Conservation (phyloP, 92 coral and sea anemone species). For the Micromussa lordhowensis region DNA sequence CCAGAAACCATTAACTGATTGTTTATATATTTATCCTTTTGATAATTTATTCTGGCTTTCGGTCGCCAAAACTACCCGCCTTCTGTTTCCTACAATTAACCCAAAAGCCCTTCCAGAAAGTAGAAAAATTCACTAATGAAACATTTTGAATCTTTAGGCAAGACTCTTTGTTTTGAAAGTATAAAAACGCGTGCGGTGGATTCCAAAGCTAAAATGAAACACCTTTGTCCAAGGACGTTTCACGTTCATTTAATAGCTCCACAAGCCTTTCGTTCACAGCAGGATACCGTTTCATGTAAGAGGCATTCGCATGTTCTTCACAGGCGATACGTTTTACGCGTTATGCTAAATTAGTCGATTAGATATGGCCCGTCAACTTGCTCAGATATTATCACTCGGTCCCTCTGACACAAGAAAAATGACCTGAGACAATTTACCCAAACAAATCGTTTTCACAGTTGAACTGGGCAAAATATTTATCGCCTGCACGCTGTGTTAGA, state of each 20-base stretch:
- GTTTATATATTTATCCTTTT: not conserved
- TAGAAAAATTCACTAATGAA: not conserved
- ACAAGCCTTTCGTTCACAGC: not conserved
- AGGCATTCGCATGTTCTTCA: not conserved
- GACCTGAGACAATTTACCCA: not conserved
- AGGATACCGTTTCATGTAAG: not conserved
- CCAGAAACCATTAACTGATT: not conserved
- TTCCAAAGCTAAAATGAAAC: not conserved
- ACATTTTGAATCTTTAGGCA: not conserved
- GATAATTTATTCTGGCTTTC: slow-evolving; percentile 1
- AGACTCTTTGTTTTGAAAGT: not conserved
- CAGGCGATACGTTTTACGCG: not conserved
- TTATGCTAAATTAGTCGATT: not conserved
- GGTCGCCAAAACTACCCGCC: not conserved
- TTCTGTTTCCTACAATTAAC: not conserved
- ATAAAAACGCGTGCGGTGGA: not conserved
- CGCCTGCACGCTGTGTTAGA: slow-evolving; percentile 17
- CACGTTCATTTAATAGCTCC: not conserved
- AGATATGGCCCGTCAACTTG: not conserved
- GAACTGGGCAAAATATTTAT: slow-evolving; percentile 9
- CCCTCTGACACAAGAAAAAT: not conserved
- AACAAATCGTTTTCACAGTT: slow-evolving; percentile 16
- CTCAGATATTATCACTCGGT: not conserved
- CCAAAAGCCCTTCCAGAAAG: not conserved
- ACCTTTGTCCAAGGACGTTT: not conserved